These are phyloP conservation scores for Gorsachius goisagi DNA, from an alignment of 2,113 vertebrate species.

Conservation along the genomic window DNA sequence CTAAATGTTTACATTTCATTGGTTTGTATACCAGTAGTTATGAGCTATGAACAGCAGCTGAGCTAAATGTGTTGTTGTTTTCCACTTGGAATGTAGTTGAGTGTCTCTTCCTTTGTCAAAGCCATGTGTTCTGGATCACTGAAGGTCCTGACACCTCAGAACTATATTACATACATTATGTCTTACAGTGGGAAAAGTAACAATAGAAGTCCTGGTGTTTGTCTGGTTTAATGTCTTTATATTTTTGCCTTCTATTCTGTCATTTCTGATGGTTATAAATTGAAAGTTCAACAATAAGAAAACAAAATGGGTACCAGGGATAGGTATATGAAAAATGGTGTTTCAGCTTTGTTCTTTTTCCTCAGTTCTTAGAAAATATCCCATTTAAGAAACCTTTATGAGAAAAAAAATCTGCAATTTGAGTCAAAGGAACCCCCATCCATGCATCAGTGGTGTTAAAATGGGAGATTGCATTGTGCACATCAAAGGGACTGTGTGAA, in stretches of 20 bases:
- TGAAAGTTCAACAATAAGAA: background rate
- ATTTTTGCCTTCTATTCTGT: background rate
- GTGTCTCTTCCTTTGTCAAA: background rate
- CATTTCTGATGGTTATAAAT: background rate
- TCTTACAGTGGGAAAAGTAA: background rate
- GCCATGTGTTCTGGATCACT: background rate
- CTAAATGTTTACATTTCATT: background rate
- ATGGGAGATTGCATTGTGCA: background rate
- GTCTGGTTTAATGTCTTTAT: background rate
- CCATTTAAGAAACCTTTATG: background rate
- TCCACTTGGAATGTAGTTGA: background rate
- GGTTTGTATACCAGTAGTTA: background rate
- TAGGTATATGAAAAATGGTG: background rate
- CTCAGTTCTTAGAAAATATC: background rate
- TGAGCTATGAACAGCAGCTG: background rate
- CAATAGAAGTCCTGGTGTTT: background rate
- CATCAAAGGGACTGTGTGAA: slow-evolving; percentile 7
- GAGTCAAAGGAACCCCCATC: background rate
- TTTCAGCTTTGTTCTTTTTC: background rate
- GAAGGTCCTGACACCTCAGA: background rate
- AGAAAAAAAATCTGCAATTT: background rate
- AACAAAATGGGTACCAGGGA: background rate
- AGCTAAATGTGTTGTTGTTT: background rate
- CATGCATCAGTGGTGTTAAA: background rate
- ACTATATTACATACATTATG: background rate